These are phyloP conservation scores for Dipodomys spectabilis DNA, from an alignment of 2,113 vertebrate genomes.

Conservation along the genomic window DNA sequence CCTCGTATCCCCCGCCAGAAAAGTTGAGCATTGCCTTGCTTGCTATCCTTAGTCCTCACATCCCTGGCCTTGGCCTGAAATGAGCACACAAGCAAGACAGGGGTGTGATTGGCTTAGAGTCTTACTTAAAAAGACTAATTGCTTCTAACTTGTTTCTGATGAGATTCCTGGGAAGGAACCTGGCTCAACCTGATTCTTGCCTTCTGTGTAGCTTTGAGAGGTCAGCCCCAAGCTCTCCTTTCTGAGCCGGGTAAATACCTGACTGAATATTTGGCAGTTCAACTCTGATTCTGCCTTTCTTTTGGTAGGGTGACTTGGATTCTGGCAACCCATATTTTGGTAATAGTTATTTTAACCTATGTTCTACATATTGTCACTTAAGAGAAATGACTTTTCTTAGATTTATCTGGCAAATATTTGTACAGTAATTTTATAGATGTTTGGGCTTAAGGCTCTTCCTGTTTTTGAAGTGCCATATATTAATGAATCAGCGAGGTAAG, in stretches of 20 bases:
- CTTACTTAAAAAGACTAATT: neutral
- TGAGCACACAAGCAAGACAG: neutral
- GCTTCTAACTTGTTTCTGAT: neutral
- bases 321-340: neutral
- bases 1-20: neutral
- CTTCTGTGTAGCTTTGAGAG: neutral
- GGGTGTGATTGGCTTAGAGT: neutral
- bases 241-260: neutral
- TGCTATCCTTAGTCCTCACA: neutral
- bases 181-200: neutral
- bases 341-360: neutral
- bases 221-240: neutral
- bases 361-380: neutral
- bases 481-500: neutral
- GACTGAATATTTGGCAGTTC: neutral
- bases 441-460: neutral
- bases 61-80: neutral
- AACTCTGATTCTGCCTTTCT: neutral
- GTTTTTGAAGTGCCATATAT: neutral
- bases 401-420: neutral
- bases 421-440: neutral
- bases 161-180: neutral
- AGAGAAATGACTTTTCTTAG: constrained; percentile 7
- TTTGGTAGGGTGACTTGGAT: neutral
- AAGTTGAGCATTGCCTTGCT: neutral